Conservation (phyloP, 2,888 invertebrate genomes). For the Watsonalla cultraria region DNA sequence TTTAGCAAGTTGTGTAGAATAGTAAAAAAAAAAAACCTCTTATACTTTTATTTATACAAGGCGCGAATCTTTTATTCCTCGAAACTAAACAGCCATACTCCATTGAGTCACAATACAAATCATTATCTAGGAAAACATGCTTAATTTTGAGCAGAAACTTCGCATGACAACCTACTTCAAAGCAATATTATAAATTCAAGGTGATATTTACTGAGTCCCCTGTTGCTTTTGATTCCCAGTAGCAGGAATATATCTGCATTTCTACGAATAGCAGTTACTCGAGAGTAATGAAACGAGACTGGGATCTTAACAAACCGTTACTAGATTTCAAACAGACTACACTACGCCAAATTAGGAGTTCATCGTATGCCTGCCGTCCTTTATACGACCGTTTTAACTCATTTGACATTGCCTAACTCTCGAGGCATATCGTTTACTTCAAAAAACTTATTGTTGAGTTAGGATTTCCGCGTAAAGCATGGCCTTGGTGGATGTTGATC, state of each 20-base stretch:
- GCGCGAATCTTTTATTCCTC: no score
- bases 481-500: slow-evolving; percentile 63
- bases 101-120: no score
- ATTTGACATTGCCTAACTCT: slow-evolving; percentile 53
- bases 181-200: background rate
- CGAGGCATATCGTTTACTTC: slow-evolving; percentile 21
- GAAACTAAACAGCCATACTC: no score
- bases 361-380: slow-evolving; percentile 34
- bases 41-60: no score
- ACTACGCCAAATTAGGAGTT: background rate
- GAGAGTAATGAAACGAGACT: background rate
- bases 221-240: background rate
- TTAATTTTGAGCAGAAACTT: no score
- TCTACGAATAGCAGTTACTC: background rate
- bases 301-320: background rate
- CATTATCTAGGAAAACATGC: no score
- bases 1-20: no score
- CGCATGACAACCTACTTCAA: background rate
- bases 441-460: slow-evolving; percentile 29
- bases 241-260: background rate
- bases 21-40: no score
- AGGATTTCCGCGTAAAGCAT: slow-evolving; percentile 58
- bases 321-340: background rate
- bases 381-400: slow-evolving; percentile 49
- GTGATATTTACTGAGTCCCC: background rate